These are phyloP conservation scores for Rutpela maculata DNA, from an alignment of 2,888 invertebrate genomes.

Conservation along the genomic window DNA sequence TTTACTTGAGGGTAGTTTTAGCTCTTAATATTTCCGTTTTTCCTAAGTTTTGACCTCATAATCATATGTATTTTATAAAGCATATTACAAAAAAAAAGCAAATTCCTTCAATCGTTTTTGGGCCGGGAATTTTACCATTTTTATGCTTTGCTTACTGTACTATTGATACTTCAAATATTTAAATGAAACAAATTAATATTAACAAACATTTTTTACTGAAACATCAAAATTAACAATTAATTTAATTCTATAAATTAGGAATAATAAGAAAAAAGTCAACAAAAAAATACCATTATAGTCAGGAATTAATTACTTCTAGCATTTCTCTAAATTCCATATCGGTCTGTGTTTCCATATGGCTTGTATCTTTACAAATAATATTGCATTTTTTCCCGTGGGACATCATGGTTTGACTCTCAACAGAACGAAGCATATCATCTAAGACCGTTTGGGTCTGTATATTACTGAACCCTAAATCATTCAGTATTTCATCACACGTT, in stretches of 20 bases:
- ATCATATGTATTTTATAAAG: too few species aligned
- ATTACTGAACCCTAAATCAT: slow-evolving; percentile 77
- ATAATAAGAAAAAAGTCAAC: background rate
- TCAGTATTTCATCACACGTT: slow-evolving; percentile 75
- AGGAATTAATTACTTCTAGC: slow-evolving; percentile 72
- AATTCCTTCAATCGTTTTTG: too few species aligned
- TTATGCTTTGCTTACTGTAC: too few species aligned
- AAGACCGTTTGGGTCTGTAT: slow-evolving; percentile 80
- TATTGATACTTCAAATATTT: background rate
- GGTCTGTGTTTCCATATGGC: slow-evolving; percentile 77
- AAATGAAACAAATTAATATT: background rate
- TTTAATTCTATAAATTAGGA: background rate
- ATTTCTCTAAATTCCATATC: slow-evolving; percentile 72
- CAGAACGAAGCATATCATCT: slow-evolving; percentile 77
- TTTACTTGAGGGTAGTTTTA: too few species aligned
- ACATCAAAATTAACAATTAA: background rate
- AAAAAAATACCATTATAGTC: slow-evolving; percentile 65
- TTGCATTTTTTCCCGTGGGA: slow-evolving; percentile 61
- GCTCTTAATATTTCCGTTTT: too few species aligned
- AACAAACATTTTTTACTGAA: background rate
- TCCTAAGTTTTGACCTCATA: too few species aligned
- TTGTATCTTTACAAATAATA: slow-evolving; percentile 68
- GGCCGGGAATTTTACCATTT: too few species aligned
- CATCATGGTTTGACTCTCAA: slow-evolving; percentile 78
- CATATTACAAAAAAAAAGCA: too few species aligned